Percentiles rank a stretch among this genome's conserved stretches.
These are phyloP conservation scores for Noctuana brunneofusca DNA, from an alignment of 2,888 invertebrate species.

Conservation along the genomic window DNA sequence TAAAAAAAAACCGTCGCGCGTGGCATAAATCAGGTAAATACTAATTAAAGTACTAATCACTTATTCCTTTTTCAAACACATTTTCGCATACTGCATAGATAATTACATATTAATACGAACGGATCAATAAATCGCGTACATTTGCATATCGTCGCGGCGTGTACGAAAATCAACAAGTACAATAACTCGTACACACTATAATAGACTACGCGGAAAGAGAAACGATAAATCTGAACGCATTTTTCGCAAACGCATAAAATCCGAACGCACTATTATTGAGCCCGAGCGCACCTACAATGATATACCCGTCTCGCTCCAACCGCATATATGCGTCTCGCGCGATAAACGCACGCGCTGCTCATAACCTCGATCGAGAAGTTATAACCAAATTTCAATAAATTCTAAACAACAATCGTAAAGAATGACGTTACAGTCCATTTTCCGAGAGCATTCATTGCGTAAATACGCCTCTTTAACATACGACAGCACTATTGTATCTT, in stretches of 20 bases:
- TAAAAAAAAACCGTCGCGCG: too few relatives aligned
- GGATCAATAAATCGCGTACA: constrained; percentile 48
- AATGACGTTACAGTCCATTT: constrained; percentile 42
- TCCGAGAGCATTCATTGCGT: constrained; percentile 37
- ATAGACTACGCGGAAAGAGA: constrained; percentile 71
- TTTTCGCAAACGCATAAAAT: constrained; percentile 81
- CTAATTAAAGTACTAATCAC: not conserved
- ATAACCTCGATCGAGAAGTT: constrained; percentile 35
- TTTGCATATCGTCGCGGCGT: constrained; percentile 48
- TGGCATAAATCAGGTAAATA: too few relatives aligned
- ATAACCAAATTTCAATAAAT: constrained; percentile 32
- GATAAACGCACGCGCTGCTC: constrained; percentile 65
- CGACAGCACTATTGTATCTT: constrained; percentile 72
- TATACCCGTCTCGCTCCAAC: constrained; percentile 51
- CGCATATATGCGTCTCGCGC: constrained; percentile 59
- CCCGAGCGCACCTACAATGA: constrained; percentile 49
- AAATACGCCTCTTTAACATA: constrained; percentile 40
- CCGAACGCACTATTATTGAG: constrained; percentile 75
- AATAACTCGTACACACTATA: constrained; percentile 50
- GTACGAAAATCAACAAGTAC: constrained; percentile 41
- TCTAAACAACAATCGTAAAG: constrained; percentile 40
- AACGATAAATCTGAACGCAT: constrained; percentile 74
- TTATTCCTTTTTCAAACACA: constrained; percentile 15
- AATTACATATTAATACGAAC: constrained; percentile 37
- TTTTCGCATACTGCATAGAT: constrained; percentile 35